These are phyloP conservation scores for Homarus americanus DNA, from an alignment of 1,140 invertebrate species.

Conservation along the genomic window DNA sequence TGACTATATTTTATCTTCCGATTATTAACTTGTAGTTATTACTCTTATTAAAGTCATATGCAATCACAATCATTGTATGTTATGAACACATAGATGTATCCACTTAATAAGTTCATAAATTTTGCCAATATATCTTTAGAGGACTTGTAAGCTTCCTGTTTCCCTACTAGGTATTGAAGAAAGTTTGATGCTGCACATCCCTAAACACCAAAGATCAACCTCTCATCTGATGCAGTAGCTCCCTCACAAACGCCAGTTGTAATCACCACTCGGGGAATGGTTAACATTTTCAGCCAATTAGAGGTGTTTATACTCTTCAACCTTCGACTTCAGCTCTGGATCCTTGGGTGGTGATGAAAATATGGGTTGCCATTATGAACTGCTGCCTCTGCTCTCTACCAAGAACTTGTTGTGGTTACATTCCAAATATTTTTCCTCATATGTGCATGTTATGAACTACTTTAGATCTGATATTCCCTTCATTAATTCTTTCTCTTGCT, in stretches of 20 bases:
- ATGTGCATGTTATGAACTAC: constrained; percentile 69
- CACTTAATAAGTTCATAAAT: neutral
- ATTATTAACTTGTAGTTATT: too few relatives aligned
- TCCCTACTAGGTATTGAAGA: constrained; percentile 48
- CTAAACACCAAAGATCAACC: constrained; percentile 53
- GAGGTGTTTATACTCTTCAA: constrained; percentile 1
- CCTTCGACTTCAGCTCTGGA: neutral
- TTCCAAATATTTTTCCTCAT: constrained; percentile 68
- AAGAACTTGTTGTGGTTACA: constrained; percentile 68
- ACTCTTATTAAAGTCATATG: neutral
- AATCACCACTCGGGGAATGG: neutral
- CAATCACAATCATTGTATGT: neutral
- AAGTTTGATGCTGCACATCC: constrained; percentile 16
- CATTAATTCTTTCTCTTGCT: constrained; percentile 61
- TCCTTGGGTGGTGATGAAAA: neutral
- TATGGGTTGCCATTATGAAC: neutral
- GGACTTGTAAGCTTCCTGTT: constrained; percentile 1
- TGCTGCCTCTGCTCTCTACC: constrained; percentile 60
- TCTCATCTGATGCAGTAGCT: constrained; percentile 12
- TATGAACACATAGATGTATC: neutral
- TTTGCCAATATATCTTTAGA: neutral
- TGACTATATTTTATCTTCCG: too few relatives aligned
- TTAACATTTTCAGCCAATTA: constrained; percentile 7
- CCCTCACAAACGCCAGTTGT: neutral
- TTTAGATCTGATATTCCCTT: constrained; percentile 57